Base-by-base conservation (phyloP, 2,888 invertebrate species). In the Cerceris ruficornis region DNA sequence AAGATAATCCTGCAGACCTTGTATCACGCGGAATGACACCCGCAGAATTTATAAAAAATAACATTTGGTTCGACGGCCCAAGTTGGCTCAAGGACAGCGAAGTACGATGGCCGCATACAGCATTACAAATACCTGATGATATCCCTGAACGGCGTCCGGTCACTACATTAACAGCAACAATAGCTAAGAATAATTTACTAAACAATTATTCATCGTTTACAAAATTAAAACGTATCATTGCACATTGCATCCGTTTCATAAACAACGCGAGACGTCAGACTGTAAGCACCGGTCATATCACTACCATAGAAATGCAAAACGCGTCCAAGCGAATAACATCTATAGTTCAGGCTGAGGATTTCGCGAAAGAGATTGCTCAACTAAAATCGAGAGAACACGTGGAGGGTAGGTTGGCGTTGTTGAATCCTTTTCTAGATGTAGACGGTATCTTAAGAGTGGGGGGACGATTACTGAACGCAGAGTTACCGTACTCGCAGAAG, bases 1-100 rank as follows among this genome's bases (percentile, higher is more conserved):
- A 14, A 0, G 60, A 72, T 0, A 77, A 77, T 13, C 72, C 72
- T 0, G 72, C 76, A 0, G 77, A 77, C 14, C n/a, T 61, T 0
- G 0, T 67, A 0, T 77, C 69, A 0, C 13, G 76, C 0, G 55
- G 73, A 0, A 52, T 57, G 7, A 0, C 15, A 0, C 69, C 77
- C 0, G 0, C 1, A 0, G 14, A n/a, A 0, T 65, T 76, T 2
- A 0, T 55, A 0, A n/a, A 64, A 0, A 43, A 67, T 7, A 6
- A 5, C 0, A 0, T 2, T 0, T 68, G 65, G 71, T 14, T n/a
- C 0, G 5, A 6, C 0, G 68, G 68, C 7, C 76, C 71, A 0
- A 9, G 13, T 0, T 72, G 72, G 72, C 15, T 77, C 0, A 0
- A 2, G 0, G 9, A 14, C 0, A 9, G 8, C 0, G 43, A 55